These are phyloP conservation scores for Coelopa pilipes DNA, from an alignment of 2,888 invertebrate genomes.

Conservation along the genomic window DNA sequence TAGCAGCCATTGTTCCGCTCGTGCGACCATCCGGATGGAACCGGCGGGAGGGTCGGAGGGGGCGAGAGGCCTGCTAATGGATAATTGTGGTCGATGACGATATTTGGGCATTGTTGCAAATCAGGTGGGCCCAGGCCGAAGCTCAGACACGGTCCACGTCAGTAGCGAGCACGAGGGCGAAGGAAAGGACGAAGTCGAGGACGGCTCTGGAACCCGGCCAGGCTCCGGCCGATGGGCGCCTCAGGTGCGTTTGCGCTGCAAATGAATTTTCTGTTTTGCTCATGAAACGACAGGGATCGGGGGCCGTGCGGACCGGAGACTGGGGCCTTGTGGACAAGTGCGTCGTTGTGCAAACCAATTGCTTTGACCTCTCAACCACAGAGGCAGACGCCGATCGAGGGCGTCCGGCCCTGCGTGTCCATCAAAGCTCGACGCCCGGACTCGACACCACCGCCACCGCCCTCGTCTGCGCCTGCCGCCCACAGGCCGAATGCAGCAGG, in stretches of 20 bases:
- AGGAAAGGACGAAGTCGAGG: no score
- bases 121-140: neutral
- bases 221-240: neutral
- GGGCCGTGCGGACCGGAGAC: no score
- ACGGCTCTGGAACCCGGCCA: no score
- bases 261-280: constrained; percentile 1
- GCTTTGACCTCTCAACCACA: constrained; percentile 17
- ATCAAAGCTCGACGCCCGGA: neutral
- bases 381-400: neutral
- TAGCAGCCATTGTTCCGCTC: constrained; percentile 5
- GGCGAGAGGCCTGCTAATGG: constrained; percentile 2
- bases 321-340: neutral
- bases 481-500: neutral
- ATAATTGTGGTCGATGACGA: constrained; percentile 25
- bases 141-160: neutral
- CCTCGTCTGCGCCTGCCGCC: no score
- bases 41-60: no score
- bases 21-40: neutral
- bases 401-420: neutral
- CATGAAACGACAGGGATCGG: no score
- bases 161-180: neutral
- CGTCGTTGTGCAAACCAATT: neutral
- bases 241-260: constrained; percentile 4
- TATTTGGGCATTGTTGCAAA: constrained; percentile 23
- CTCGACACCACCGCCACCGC: neutral